These are phyloP conservation scores for Acromyrmex heyeri DNA, from an alignment of 1,140 invertebrate species.

Conservation along the genomic window DNA sequence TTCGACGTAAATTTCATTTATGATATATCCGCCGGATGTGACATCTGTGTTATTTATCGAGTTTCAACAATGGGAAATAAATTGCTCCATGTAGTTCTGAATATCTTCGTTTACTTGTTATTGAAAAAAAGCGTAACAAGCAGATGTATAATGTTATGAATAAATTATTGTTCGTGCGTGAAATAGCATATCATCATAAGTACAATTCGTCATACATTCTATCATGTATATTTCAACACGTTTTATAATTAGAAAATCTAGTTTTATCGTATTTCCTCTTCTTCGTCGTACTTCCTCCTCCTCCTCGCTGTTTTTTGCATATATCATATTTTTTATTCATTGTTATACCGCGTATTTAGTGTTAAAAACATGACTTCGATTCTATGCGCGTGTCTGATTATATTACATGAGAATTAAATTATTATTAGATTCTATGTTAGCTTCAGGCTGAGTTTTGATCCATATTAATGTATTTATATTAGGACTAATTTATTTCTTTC, in stretches of 20 bases:
- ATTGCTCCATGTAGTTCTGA: not conserved
- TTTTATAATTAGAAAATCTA: not conserved
- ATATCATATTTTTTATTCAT: not conserved
- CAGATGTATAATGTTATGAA: not conserved
- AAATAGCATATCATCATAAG: not conserved
- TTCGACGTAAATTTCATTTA: constrained; percentile 19
- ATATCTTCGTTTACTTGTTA: not conserved
- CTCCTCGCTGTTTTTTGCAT: not conserved
- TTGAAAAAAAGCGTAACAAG: not conserved
- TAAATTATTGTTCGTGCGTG: not conserved
- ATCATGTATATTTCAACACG: not conserved
- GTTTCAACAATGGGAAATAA: not conserved
- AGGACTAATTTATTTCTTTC: not conserved
- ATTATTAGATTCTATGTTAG: not conserved
- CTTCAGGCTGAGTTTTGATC: not conserved
- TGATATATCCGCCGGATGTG: not conserved
- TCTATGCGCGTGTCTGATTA: not conserved
- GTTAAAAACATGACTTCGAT: constrained; percentile 15
- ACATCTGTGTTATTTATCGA: not conserved
- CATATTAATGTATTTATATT: not conserved
- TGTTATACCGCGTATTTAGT: not conserved
- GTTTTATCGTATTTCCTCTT: not conserved
- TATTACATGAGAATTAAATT: not conserved
- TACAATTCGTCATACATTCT: not conserved
- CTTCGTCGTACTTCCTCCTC: not conserved